These are phyloP conservation scores for Cyprinodon brontotheroides DNA, from an alignment of 2,113 vertebrate genomes.

Conservation along the genomic window DNA sequence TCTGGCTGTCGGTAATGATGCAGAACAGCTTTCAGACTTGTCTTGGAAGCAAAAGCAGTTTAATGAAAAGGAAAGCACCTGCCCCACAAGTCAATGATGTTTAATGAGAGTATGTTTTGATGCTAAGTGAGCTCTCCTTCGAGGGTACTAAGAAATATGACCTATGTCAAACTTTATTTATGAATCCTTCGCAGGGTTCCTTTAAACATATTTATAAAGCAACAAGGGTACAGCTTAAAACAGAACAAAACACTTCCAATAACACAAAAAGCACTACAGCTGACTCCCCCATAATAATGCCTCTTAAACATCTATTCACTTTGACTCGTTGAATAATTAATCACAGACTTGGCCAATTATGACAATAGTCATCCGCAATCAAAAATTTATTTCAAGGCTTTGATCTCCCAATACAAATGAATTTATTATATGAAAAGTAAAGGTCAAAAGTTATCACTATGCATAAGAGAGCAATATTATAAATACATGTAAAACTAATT, in stretches of 20 bases:
- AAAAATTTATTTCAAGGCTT: too few relatives aligned
- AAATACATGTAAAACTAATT: too few relatives aligned
- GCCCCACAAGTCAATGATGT: slow-evolving; percentile 7
- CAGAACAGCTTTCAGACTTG: slow-evolving; percentile 40
- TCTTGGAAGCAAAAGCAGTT: slow-evolving; percentile 33
- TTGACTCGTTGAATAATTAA: neutral
- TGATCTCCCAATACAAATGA: too few relatives aligned
- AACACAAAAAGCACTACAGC: neutral
- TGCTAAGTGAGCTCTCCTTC: slow-evolving; percentile 38
- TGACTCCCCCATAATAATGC: neutral
- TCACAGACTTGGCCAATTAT: neutral
- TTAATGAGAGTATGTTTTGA: slow-evolving; percentile 51
- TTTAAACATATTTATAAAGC: slow-evolving; percentile 26
- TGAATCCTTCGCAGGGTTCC: slow-evolving; percentile 17
- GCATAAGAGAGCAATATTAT: too few relatives aligned
- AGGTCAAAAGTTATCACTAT: too few relatives aligned
- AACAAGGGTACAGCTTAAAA: slow-evolving; percentile 6
- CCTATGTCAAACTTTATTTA: slow-evolving; percentile 44
- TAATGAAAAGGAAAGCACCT: slow-evolving; percentile 41
- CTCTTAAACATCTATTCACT: neutral
- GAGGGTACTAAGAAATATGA: slow-evolving; percentile 36
- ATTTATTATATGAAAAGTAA: too few relatives aligned
- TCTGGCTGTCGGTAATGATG: slow-evolving; percentile 51
- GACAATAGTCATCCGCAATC: too few relatives aligned
- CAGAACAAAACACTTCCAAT: slow-evolving; percentile 1